Percentiles rank a stretch among this genome's conserved stretches.
phyloP scores from a whole-genome alignment of 2,797 vertebrate genomes.

The Amblyopsis hoosieri region DNA sequence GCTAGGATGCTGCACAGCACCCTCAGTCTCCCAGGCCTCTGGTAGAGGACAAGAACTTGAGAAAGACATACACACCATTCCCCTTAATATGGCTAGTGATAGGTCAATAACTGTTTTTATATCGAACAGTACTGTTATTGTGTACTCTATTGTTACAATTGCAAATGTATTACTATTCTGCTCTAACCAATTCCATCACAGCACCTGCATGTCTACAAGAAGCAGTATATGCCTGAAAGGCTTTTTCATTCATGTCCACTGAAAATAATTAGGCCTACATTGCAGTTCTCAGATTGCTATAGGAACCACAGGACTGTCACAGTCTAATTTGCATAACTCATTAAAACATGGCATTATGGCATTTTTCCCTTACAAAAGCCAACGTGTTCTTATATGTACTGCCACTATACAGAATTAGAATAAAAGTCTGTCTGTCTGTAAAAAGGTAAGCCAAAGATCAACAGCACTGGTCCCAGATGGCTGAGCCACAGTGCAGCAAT shows the following conservation, averaged over 20 bases:
- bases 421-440: slow-evolving; percentile 7
- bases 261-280: slow-evolving; percentile 2
- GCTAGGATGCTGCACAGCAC: too few species aligned
- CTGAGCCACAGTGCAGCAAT: slow-evolving; percentile 23
- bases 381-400: neutral
- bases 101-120: too few species aligned
- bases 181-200: neutral
- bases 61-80: too few species aligned
- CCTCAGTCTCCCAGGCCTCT: too few species aligned
- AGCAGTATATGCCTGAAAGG: neutral
- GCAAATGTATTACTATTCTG: neutral
- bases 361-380: slow-evolving; percentile 4
- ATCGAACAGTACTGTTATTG: too few species aligned
- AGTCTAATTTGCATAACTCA: slow-evolving; percentile 29
- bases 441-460: slow-evolving; percentile 26
- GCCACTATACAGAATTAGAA: slow-evolving; percentile 6
- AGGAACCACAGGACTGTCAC: neutral
- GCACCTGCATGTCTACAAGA: neutral
- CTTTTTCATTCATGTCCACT: slow-evolving; percentile 5
- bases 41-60: too few species aligned
- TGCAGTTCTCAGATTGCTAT: slow-evolving; percentile 9
- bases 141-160: too few species aligned
- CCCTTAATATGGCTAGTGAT: too few species aligned
- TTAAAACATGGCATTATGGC: slow-evolving; percentile 20
- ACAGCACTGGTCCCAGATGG: slow-evolving; percentile 41